Percentiles rank a stretch among this genome's conserved stretches.
These are phyloP conservation scores for Electrona antarctica DNA, from an alignment of 2,113 vertebrate species.

Conservation along the genomic window DNA sequence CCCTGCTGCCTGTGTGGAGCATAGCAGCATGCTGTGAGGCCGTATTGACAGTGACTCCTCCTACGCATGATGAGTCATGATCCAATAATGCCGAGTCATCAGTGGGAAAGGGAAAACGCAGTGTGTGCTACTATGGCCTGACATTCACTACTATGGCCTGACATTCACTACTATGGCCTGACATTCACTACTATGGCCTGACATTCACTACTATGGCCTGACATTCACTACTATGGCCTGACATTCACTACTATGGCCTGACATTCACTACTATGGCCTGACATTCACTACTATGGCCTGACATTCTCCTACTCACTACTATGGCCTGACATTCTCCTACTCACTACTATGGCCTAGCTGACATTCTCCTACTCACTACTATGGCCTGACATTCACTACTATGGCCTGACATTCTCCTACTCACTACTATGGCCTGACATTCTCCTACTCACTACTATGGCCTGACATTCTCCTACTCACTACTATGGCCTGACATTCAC, in stretches of 20 bases:
- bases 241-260: background rate
- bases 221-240: background rate
- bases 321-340: background rate
- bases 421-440: background rate
- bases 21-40: background rate
- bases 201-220: background rate
- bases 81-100: background rate
- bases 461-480: background rate
- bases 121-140: background rate
- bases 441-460: background rate
- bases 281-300: background rate
- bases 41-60: constrained; percentile 7
- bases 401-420: background rate
- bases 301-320: background rate
- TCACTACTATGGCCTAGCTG: background rate
- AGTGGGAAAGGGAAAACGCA: background rate
- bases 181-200: background rate
- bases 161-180: background rate
- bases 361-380: too few relatives aligned
- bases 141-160: background rate
- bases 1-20: background rate
- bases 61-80: background rate
- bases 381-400: too few relatives aligned
- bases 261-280: too few relatives aligned
- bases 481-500: background rate